phyloP scores from a whole-genome alignment of 2,113 vertebrate genomes.

The Mastomys coucha region DNA sequence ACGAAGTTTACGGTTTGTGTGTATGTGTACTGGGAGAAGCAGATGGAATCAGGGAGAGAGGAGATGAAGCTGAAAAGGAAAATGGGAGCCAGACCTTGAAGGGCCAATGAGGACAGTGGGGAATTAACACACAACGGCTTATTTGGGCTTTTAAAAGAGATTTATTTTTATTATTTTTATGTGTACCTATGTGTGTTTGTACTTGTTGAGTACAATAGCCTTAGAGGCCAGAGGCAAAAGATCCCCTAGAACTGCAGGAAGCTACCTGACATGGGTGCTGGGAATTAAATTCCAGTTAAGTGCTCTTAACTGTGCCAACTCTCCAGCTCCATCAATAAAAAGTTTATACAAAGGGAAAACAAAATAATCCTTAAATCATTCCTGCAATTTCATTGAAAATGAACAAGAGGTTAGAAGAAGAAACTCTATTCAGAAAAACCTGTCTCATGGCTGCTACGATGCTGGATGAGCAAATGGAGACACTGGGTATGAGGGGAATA shows the following conservation, averaged over 20 bases:
- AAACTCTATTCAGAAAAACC: neutral
- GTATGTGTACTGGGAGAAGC: neutral
- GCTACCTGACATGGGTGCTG: neutral
- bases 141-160: neutral
- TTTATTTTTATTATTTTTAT: neutral
- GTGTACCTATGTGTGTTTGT: neutral
- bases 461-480: neutral
- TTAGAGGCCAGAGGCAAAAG: neutral
- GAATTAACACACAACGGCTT: neutral
- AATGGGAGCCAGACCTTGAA: neutral
- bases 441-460: neutral
- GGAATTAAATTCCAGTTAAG: neutral
- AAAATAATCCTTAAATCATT: constrained; percentile 26
- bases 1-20: neutral
- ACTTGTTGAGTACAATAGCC: neutral
- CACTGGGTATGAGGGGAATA: neutral
- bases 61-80: neutral
- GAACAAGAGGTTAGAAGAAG: neutral
- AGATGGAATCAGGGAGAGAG: neutral
- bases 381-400: constrained; percentile 23
- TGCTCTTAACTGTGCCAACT: neutral
- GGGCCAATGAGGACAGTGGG: neutral
- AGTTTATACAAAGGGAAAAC: neutral
- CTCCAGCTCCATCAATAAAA: neutral
- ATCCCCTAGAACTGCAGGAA: neutral